Base-by-base conservation (phyloP, 2,888 invertebrate genomes). In the Papilio protenor region DNA sequence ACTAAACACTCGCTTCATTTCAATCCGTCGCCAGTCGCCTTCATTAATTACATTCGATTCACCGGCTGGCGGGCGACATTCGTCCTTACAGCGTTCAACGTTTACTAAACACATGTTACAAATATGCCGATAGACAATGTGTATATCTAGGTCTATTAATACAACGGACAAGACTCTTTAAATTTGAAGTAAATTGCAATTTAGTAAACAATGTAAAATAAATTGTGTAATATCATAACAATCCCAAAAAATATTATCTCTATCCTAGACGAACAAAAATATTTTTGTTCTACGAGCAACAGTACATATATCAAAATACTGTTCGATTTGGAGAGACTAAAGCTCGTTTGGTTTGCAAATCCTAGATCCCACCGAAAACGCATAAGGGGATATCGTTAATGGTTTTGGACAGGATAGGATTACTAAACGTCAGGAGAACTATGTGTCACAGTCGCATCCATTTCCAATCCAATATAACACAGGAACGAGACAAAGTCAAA, bases 1-100 rank as follows among this genome's bases (percentile, higher is more conserved):
- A 73, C 73, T 73, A 59, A 59, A 73, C 59, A 73, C 73, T 73
- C 73, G 73, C 59, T 73, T 73, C 73, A 73, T 57, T 73, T 59
- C 57, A 59, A 73, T 59, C 59, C 73, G 16, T 45, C 59, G 45
- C 57, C 45, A 18, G 73, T 59, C 59, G 73, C n/a, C n/a, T 40
- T 55, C 18, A 57, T 73, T 55, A 73, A 57, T 55, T 55, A 45
- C 72, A 27, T 72, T 72, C 72, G 72, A 72, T 72, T 72, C 72
- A n/a, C 33, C 66, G 45, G 45, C 45, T 69, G n/a, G 40, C 21
- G 45, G 12, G n/a, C 21, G 21, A 69, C 40, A 21, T n/a, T 69
- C 40, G 66, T 45, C n/a, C 66, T 40, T 40, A 66, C 10, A 40
- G 66, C 40, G 40, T 66, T 64, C 33, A n/a, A 64, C 40, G 40